Conservation (phyloP, 2,113 vertebrate genomes). For the Archocentrus centrarchus region DNA sequence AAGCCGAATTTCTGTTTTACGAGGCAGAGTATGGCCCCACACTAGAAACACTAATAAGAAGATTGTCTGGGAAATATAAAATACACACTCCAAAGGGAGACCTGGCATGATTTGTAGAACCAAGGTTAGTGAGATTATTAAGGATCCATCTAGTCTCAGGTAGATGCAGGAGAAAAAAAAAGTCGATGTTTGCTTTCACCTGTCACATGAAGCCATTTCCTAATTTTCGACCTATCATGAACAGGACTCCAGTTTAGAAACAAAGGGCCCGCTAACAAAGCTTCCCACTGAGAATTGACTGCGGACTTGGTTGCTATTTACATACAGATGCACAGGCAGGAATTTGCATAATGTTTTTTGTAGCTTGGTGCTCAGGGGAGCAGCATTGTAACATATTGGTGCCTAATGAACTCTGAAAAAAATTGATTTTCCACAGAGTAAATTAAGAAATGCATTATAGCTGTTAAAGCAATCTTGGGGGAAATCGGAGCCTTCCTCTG, state of each 20-base stretch:
- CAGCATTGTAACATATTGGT: slow-evolving; percentile 99
- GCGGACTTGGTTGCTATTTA: slow-evolving; percentile 95
- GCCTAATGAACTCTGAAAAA: slow-evolving; percentile 99
- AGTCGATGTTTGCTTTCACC: slow-evolving; percentile 48
- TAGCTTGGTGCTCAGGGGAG: slow-evolving; percentile 92
- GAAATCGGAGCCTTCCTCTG: slow-evolving; percentile 97
- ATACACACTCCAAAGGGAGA: background rate
- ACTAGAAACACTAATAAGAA: background rate
- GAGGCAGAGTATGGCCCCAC: background rate
- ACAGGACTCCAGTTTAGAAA: slow-evolving; percentile 72
- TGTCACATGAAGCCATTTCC: slow-evolving; percentile 53
- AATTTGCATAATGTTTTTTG: slow-evolving; percentile 99
- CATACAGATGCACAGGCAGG: slow-evolving; percentile 89
- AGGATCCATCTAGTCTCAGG: slow-evolving; percentile 19
- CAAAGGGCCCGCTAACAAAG: slow-evolving; percentile 84
- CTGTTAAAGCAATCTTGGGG: slow-evolving; percentile 99
- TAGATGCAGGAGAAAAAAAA: background rate
- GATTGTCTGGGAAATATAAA: background rate
- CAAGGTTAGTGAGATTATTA: slow-evolving; percentile 27
- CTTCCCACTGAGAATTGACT: slow-evolving; percentile 89
- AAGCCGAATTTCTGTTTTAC: background rate
- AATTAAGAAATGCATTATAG: slow-evolving; percentile 99
- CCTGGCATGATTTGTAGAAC: background rate
- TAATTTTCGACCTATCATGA: slow-evolving; percentile 72
- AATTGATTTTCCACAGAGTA: slow-evolving; percentile 99